These are phyloP conservation scores for Polia nebulosa DNA, from an alignment of 2,888 invertebrate species.

Conservation along the genomic window DNA sequence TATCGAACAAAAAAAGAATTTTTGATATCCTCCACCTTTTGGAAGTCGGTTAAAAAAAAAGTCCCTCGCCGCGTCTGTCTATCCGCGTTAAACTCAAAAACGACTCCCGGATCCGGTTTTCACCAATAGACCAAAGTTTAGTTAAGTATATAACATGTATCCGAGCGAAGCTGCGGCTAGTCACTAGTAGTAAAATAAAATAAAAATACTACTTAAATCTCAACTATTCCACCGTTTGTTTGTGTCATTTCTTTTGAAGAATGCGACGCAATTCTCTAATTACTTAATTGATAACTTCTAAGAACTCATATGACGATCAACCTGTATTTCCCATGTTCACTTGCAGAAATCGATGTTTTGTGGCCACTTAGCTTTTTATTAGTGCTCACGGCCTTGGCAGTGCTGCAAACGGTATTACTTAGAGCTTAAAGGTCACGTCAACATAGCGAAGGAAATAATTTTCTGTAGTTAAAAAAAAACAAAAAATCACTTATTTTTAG, in stretches of 20 bases:
- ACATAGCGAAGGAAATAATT: neutral
- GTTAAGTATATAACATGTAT: too few species aligned
- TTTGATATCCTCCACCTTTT: too few species aligned
- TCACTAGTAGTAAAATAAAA: too few species aligned
- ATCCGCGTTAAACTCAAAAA: too few species aligned
- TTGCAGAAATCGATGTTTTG: conserved; percentile 55
- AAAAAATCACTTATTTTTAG: too few species aligned
- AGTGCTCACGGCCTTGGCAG: conserved; percentile 36
- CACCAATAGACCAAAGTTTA: too few species aligned
- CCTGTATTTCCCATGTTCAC: conserved; percentile 35
- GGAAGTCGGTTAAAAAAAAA: too few species aligned
- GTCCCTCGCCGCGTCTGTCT: too few species aligned
- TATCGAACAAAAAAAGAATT: too few species aligned
- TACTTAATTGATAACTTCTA: conserved; percentile 18
- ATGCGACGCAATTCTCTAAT: neutral
- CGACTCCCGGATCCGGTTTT: too few species aligned
- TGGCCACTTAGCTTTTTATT: conserved; percentile 30
- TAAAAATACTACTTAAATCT: neutral
- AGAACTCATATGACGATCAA: conserved; percentile 15
- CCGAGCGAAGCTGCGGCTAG: too few species aligned
- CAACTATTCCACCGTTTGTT: neutral
- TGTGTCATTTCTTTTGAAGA: conserved; percentile 5
- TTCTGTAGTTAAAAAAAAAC: neutral
- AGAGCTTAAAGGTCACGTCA: conserved; percentile 31
- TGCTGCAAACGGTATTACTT: conserved; percentile 35